Conservation (phyloP, 2,888 invertebrate species). For the Calliphora vomitoria region DNA sequence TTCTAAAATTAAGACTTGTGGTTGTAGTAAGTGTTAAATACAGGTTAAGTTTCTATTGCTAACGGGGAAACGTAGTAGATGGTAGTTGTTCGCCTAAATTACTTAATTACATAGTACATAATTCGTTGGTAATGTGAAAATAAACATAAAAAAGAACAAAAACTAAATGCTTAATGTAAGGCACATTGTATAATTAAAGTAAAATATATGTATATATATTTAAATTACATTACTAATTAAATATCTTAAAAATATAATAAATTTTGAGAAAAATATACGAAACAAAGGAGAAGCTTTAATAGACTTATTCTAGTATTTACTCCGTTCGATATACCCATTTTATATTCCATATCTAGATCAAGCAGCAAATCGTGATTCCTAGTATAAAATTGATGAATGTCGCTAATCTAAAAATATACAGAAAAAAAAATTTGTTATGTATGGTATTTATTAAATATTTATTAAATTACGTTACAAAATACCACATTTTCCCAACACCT, state of each 20-base stretch:
- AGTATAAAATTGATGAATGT: slow-evolving; percentile 90
- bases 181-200: slow-evolving; percentile 74
- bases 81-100: neutral
- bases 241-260: slow-evolving; percentile 58
- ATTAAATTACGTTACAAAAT: too few relatives aligned
- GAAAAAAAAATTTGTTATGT: neutral
- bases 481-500: too few relatives aligned
- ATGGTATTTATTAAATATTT: too few relatives aligned
- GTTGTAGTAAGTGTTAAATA: too few relatives aligned
- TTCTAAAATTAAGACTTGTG: too few relatives aligned
- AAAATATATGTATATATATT: slow-evolving; percentile 62
- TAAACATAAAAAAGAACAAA: slow-evolving; percentile 40
- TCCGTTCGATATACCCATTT: slow-evolving; percentile 82
- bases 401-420: slow-evolving; percentile 87
- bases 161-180: slow-evolving; percentile 73
- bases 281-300: slow-evolving; percentile 40
- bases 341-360: slow-evolving; percentile 84
- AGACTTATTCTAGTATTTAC: slow-evolving; percentile 38
- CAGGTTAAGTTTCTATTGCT: too few relatives aligned
- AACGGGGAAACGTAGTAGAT: too few relatives aligned
- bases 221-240: slow-evolving; percentile 58
- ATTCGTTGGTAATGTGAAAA: neutral
- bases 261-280: slow-evolving; percentile 49
- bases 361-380: slow-evolving; percentile 86
- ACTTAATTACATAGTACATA: neutral